These are phyloP conservation scores for Dryocosmus kuriphilus DNA, from an alignment of 2,888 invertebrate species.

Conservation along the genomic window DNA sequence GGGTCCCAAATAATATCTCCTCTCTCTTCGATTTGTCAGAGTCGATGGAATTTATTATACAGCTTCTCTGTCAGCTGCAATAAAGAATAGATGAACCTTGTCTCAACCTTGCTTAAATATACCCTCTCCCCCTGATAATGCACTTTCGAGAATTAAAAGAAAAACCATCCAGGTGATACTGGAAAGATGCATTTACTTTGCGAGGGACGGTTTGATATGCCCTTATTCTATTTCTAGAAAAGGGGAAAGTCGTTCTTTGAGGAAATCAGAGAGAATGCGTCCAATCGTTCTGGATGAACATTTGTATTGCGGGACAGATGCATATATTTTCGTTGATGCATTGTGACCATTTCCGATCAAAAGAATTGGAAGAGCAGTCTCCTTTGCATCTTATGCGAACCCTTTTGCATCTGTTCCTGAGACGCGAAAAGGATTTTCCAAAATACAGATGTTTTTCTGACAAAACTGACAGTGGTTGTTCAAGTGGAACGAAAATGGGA, in stretches of 20 bases:
- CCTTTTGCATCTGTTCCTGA: slow-evolving; percentile 52
- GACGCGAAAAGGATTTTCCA: slow-evolving; percentile 48
- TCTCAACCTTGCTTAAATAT: not conserved
- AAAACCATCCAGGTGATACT: slow-evolving; percentile 22
- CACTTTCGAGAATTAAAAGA: not conserved
- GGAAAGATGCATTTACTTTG: not conserved
- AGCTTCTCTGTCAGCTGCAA: slow-evolving; percentile 28
- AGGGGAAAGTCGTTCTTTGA: slow-evolving; percentile 1
- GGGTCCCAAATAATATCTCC: slow-evolving; percentile 26
- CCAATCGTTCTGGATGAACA: slow-evolving; percentile 1
- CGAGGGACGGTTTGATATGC: not conserved
- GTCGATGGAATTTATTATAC: slow-evolving; percentile 15
- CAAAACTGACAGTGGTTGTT: slow-evolving; percentile 58
- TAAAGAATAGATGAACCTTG: slow-evolving; percentile 3
- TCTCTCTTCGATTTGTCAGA: slow-evolving; percentile 14
- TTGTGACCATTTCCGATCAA: slow-evolving; percentile 3
- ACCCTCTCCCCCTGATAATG: not conserved
- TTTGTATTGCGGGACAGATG: slow-evolving; percentile 21
- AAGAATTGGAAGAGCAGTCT: slow-evolving; percentile 15
- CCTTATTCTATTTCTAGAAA: not conserved
- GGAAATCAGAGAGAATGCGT: not conserved
- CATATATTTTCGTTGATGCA: slow-evolving; percentile 29
- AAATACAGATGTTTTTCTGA: slow-evolving; percentile 45
- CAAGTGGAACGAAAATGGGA: slow-evolving; percentile 68
- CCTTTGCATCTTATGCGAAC: slow-evolving; percentile 43